Conservation (phyloP, 2,113 vertebrate genomes). For the Leptobrachium leishanense region DNA sequence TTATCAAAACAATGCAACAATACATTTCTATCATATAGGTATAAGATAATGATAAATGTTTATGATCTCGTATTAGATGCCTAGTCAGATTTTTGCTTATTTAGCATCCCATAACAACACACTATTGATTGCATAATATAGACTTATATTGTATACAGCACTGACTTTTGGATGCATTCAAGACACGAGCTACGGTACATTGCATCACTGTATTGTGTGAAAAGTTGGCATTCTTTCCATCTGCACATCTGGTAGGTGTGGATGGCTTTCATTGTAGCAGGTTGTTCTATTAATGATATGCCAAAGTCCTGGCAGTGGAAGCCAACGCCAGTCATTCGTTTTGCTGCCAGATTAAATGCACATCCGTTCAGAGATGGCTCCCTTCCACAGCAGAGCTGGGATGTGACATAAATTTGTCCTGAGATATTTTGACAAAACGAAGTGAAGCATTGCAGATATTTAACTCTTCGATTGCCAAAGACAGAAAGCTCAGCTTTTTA, state of each 20-base stretch:
- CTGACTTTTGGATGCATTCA: too few species aligned
- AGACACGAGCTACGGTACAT: constrained; percentile 18
- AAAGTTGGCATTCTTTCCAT: constrained; percentile 68
- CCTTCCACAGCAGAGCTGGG: constrained; percentile 62
- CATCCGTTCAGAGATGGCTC: constrained; percentile 62
- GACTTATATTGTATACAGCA: too few species aligned
- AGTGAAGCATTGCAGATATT: constrained; percentile 33
- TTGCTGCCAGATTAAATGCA: constrained; percentile 68
- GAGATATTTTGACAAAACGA: constrained; percentile 32
- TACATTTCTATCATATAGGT: too few species aligned
- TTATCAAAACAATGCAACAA: too few species aligned
- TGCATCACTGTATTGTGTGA: constrained; percentile 64
- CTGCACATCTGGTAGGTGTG: constrained; percentile 78
- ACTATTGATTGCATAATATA: too few species aligned
- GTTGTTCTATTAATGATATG: constrained; percentile 67
- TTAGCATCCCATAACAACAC: too few species aligned
- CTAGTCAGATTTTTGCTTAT: too few species aligned
- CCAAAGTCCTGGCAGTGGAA: constrained; percentile 68
- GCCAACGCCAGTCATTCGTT: constrained; percentile 64
- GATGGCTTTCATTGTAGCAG: constrained; percentile 72
- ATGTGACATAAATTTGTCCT: constrained; percentile 45
- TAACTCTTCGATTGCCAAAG: background rate
- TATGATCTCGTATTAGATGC: too few species aligned
- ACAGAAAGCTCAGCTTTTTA: too few species aligned
- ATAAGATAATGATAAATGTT: too few species aligned